Conservation (phyloP, 2,797 vertebrate species). For the Fringilla coelebs region DNA sequence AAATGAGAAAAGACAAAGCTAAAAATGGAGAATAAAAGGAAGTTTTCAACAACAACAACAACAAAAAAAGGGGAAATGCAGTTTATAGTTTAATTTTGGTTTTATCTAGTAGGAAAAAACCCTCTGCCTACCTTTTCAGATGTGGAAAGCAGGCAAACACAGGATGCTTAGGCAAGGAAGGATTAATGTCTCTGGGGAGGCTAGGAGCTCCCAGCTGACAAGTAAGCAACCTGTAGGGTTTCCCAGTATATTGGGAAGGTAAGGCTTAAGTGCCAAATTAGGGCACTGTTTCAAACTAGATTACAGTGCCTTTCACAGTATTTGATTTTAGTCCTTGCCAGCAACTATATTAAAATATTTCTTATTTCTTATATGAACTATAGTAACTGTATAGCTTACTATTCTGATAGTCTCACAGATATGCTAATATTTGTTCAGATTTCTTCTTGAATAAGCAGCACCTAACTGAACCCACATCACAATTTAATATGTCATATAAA, state of each 20-base stretch:
- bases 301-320: background rate
- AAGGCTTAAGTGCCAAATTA: background rate
- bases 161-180: background rate
- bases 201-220: background rate
- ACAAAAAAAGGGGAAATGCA: background rate
- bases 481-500: background rate
- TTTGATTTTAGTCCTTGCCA: background rate
- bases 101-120: background rate
- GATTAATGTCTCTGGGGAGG: background rate
- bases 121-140: accelerated
- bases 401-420: background rate
- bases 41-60: background rate
- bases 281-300: background rate
- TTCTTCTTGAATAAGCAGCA: background rate
- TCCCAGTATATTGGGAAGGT: background rate
- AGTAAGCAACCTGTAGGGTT: background rate
- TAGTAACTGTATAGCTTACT: background rate
- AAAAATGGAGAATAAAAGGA: background rate
- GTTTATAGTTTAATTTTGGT: background rate
- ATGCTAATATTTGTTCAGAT: background rate
- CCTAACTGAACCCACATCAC: background rate
- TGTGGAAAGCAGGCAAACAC: background rate
- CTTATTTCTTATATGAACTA: background rate
- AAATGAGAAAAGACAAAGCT: background rate
- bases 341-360: background rate